Evolutionary conservation across 92 coral and sea anemone genomes (phyloP), one percentile per base, ranked within the genome.

Genomic region (Diadumene lineata): DNA sequence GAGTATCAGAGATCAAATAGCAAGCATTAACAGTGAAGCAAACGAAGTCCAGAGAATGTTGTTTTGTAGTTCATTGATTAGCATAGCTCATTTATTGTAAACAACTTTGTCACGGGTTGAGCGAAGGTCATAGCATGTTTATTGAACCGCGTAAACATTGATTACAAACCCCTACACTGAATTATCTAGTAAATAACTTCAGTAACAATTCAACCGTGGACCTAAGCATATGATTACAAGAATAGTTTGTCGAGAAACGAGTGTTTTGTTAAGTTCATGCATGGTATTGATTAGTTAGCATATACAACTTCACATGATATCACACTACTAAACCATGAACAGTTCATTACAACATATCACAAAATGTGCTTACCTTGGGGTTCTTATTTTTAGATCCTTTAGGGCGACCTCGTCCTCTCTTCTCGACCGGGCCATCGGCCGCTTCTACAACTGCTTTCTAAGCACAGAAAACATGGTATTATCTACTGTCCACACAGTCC

Each of bases 341-440:
- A 53, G 75, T 68, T 68, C 81, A 65, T 43, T 25, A 31, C 64
- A 51, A n/a, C 22, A 1, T 57, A 28, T 21, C 56, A 21, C 16
- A 38, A 31, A 32, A 60, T 67, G 50, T 7, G 28, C 81, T 19
- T 87, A 93, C 98, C 88, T 91, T 88, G 0, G 97, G 93, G 61
- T 89, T 80, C 78, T 94, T 94, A 78, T 94, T 94, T 68, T 91
- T 94, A 13, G 97, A 91, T 69, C 98, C 98, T 81, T 88, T 94
- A 0, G 98, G 98, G 31, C 98, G 68, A 6, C 98, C 98, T 80
- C 97, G 87, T 56, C 88, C 87, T 58, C 94, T 74, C 65, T 94
- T 91, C 19, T 83, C 79, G 32, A 83, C 93, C 30, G 97, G 98
- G 25, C 88, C 91, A 23, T 91, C 97, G 44, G 64, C 26, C 65